Evolutionary conservation across 2,888 invertebrate species (phyloP), one percentile per base, ranked within the genome.

Genomic region (Macaria notata): DNA sequence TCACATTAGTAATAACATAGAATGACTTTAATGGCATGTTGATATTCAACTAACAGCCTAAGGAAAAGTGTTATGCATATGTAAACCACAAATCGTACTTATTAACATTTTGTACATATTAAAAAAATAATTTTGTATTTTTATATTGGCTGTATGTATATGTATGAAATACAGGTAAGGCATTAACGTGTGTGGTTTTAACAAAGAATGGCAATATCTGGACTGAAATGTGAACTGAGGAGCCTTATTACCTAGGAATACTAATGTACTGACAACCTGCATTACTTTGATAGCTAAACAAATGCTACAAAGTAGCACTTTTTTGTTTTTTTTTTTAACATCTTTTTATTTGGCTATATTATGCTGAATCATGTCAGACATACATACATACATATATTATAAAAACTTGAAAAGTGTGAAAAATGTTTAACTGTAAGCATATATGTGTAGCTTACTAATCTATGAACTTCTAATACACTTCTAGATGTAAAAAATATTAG

Each of bases 71-170:
- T 42, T 19, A 19, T 19, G 19, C 19, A 19, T 19, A 19, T 19
- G 19, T 19, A 19, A 19, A 1, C 1, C 31, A 50, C 49, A 54
- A 49, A 50, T 49, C 4, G 54, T 55, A 58, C 50, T 47, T 59
- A 53, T 48, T 55, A 52, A 46, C 55, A 49, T 59, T 55, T 36
- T 64, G 63, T 66, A 61, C 54, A 64, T 65, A 64, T 50, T 41
- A 39, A 42, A 49, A 42, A 56, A 19, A 49, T 56, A 41, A 43
- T 56, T 54, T 61, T 63, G 49, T 63, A 62, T 63, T 62, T 64
- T 64, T 59, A 54, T 63, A 61, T 8, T 31, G 5, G 51, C 9
- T 41, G 8, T 50, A 41, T 31, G 39, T 54, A n/a, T 50, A 41
- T 31, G 31, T 54, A 54, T 50, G 46, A 54, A 54, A 47, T 31